Base-by-base conservation (phyloP, 2,888 invertebrate species). In the Limenitis camilla region DNA sequence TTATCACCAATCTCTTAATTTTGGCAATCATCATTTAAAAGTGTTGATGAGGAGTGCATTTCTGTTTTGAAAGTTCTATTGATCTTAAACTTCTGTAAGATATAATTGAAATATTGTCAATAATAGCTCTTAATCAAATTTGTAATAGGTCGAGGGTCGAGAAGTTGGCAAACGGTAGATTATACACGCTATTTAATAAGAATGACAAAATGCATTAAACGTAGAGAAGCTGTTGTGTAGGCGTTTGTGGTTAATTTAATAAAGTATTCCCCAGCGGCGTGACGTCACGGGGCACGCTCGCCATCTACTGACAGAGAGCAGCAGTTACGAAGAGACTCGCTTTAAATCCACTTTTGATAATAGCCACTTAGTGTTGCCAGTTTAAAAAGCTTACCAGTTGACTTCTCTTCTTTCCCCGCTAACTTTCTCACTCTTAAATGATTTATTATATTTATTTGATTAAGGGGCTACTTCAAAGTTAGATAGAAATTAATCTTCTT, bases 351-450 rank as follows among this genome's bases (percentile, higher is more conserved):
- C 31, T 29, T 30, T 35, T 48, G 29, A 48, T 48, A 48, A 48
- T 53, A 29, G 32, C 39, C 48, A 53, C 52, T 52, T 42, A 42
- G 40, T 39, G 42, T 48, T 53, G 32, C 41, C 48, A 43, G 53
- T 43, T 39, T 50, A 48, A 43, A 48, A 53, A 32, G 28, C 32
- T 27, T 35, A 29, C 31, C 35, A 10, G 8, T 19, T 19, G 19
- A 2, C 19, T 19, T 10, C 10, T 36, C 36, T 45, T 36, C 35
- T 35, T 43, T 38, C 27, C 19, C 5, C 8, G 31, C 33, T 49
- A 44, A 44, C 35, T 41, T 33, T 38, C 42, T 52, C 44, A 44
- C 45, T 28, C 44, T n/a, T n/a, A n/a, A n/a, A n/a, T n/a, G n/a
- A n/a, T 44, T 48, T 45, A 36, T 30, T 11, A 36, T 11, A 27